These are phyloP conservation scores for Neosilurus hyrtlii DNA, from an alignment of 2,797 vertebrate genomes.

Conservation along the genomic window DNA sequence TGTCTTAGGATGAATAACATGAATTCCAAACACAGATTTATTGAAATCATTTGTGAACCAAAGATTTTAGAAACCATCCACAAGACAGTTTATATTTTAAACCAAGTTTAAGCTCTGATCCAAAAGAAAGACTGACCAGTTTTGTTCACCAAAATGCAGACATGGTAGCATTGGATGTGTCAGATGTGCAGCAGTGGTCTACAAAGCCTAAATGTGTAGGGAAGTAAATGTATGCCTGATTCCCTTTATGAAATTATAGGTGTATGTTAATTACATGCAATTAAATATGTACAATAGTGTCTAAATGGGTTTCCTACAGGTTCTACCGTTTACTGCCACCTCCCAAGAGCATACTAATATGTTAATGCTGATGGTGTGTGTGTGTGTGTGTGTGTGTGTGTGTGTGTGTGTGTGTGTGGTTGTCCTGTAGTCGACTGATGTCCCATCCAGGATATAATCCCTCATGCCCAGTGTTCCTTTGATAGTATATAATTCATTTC, in stretches of 20 bases:
- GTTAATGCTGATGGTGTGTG: no score
- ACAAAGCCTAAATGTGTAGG: not conserved
- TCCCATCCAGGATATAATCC: not conserved
- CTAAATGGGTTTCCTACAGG: not conserved
- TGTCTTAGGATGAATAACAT: not conserved
- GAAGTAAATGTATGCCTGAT: not conserved
- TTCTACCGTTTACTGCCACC: not conserved
- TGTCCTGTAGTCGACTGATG: not conserved
- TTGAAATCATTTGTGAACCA: not conserved
- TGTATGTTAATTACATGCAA: not conserved
- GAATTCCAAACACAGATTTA: not conserved
- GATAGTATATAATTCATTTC: not conserved
- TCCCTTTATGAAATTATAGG: not conserved
- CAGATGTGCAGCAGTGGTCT: no score
- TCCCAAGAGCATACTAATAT: not conserved
- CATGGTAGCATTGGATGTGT: not conserved
- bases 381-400: not conserved
- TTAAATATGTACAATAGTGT: not conserved
- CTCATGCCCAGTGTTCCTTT: not conserved
- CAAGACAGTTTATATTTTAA: not conserved
- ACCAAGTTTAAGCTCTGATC: not conserved
- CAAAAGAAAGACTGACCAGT: not conserved
- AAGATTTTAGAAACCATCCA: not conserved
- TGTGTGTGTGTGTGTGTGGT: not conserved
- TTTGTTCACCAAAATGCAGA: not conserved